Conservation (phyloP, 2,113 vertebrate genomes). For the Mixornis gularis region DNA sequence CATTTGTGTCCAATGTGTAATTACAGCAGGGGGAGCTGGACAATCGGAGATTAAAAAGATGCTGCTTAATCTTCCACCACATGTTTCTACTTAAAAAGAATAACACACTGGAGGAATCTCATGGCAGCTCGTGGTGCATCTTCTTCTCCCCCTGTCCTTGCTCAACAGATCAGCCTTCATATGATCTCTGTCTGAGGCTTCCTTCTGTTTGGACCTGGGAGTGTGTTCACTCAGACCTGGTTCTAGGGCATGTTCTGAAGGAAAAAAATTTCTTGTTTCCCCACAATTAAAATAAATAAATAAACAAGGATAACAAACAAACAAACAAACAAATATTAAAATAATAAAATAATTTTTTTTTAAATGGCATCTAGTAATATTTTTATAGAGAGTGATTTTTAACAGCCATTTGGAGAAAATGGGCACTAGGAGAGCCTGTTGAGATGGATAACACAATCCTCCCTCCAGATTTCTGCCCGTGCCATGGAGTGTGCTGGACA, state of each 20-base stretch:
- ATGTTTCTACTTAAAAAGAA: constrained; percentile 70
- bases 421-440: neutral
- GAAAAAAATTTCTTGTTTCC: neutral
- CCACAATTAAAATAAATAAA: neutral
- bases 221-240: neutral
- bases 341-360: no score
- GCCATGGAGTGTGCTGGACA: fast-evolving
- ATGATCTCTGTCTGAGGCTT: neutral
- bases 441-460: neutral
- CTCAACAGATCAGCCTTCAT: neutral
- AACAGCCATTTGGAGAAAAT: neutral
- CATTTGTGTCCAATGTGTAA: constrained; percentile 75
- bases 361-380: neutral
- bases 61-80: constrained; percentile 72
- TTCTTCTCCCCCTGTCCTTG: neutral
- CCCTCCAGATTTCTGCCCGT: neutral
- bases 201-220: neutral
- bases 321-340: no score
- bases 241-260: neutral
- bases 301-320: neutral
- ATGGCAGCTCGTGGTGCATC: neutral
- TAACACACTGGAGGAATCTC: constrained; percentile 44
- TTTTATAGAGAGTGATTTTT: neutral
- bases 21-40: constrained; percentile 76
- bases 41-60: constrained; percentile 75